Base-by-base conservation (phyloP, 1,140 invertebrate species). In the Tetramorium parvispinum region DNA sequence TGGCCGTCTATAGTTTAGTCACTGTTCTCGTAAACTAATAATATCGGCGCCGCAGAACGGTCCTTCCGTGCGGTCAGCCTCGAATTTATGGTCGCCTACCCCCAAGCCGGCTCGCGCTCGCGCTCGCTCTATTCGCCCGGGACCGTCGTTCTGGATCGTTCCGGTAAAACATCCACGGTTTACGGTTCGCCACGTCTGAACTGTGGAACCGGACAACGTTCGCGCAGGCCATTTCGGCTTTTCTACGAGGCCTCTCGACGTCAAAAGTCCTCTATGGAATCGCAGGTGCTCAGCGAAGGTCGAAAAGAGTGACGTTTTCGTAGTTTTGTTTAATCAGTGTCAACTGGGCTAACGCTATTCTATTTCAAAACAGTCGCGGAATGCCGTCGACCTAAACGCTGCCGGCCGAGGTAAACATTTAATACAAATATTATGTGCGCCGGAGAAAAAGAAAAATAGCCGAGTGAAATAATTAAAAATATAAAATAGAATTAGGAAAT, bases 21-120 rank as follows among this genome's bases (percentile, higher is more conserved):
- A 91, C 85, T 86, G 88, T 88, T 89, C 87, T 63, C 85, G 85
- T 91, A 92, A 92, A 92, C 92, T 93, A 93, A 92, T 93, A 93
- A 93, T 92, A 91, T 87, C 86, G 88, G 65, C 65, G 78, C 75
- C 86, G 83, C 88, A 87, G 89, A 79, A 86, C 85, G 88, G 87
- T 73, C 89, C 91, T 91, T 91, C 88, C 86, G 91, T 85, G 87
- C 73, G 91, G 90, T 65, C 89, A 91, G 78, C 89, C 87, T 82
- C 87, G 85, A 92, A 91, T 91, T 91, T 91, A 91, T 89, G 85
- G 85, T 89, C 65, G 55, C 89, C 76, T 65, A 43, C 32, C 71
- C 59, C 68, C 18, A 55, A 32, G 51, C 51, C 40, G 40, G 51
- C 24, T 37, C 40, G 18, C 53, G 27, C 16, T 16, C 77, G 51